Conservation (phyloP, 2,888 invertebrate species). For the Automeris io region DNA sequence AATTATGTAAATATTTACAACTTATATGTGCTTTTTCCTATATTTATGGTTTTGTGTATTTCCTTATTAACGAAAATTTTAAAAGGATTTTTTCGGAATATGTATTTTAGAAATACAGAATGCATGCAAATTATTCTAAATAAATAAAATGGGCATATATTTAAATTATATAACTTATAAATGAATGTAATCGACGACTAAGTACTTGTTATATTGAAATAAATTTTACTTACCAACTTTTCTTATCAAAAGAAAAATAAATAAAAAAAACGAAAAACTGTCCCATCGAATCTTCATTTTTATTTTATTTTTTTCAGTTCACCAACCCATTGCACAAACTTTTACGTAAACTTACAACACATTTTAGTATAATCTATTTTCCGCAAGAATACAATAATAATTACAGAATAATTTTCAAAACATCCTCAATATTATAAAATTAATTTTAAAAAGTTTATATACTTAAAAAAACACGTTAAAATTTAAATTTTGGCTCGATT, state of each 20-base stretch:
- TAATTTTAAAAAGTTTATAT: slow-evolving; percentile 8
- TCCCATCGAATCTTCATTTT: slow-evolving; percentile 54
- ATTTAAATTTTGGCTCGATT: slow-evolving; percentile 19
- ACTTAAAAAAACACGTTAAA: slow-evolving; percentile 20
- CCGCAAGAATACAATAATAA: slow-evolving; percentile 17
- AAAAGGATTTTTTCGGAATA: no score
- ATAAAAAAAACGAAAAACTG: slow-evolving; percentile 43
- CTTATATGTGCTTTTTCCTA: no score
- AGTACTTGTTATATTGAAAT: no score
- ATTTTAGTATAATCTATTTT: not conserved
- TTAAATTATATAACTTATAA: no score
- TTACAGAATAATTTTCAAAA: slow-evolving; percentile 16
- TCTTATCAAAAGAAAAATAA: slow-evolving; percentile 35
- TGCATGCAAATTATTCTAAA: no score
- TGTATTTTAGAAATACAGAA: no score
- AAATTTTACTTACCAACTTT: slow-evolving; percentile 49
- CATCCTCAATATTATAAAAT: slow-evolving; percentile 17
- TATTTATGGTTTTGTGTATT: no score
- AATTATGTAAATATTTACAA: no score
- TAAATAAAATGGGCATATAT: no score
- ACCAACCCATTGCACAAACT: slow-evolving; percentile 31
- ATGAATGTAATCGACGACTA: no score
- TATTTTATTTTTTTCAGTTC: slow-evolving; percentile 27
- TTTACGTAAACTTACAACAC: slow-evolving; percentile 1
- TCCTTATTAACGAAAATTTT: no score